Base-by-base conservation (phyloP, 2,113 vertebrate genomes). In the Oxygymnocypris stewartii region DNA sequence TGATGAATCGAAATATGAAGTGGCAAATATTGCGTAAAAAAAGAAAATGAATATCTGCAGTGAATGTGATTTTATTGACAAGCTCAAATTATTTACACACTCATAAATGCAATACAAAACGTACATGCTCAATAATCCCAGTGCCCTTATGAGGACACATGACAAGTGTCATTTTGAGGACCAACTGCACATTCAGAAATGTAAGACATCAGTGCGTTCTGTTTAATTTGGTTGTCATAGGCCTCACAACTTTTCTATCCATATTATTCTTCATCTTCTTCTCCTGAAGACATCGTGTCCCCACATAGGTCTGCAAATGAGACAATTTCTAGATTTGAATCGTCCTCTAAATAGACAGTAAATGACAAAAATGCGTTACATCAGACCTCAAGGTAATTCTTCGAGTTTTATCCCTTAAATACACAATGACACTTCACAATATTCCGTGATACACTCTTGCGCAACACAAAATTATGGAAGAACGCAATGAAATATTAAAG, bases 21-120 rank as follows among this genome's bases (percentile, higher is more conserved):
- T 75, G 23, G 25, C 25, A 69, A 67, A 67, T 35, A 69, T 51
- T 51, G 42, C 14, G 28, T 14, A 14, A 11, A 18, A 44, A 75
- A 86, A 63, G 12, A 75, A 31, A 82, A 51, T 61, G 20, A 75
- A 49, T 81, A 51, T 81, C 18, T 57, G 49, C 42, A 31, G 61
- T 81, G 57, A 11, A 85, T 49, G 73, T 67, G 82, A 4, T 74
- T 88, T 88, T 88, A 88, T 88, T 88, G 87, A 74, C 87, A 85
- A 35, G 25, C 78, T 88, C n/a, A 73, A 81, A 51, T 57, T 37
- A 51, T 51, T 54, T 35, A 75, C 84, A 88, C 13, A 79, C 61
- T 47, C 67, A 65, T 54, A 16, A 40, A 75, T 51, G 54, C 83
- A 81, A 61, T 61, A 54, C 67, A 85, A 31, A 61, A 51, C 69